Conservation (phyloP, 1,140 invertebrate species). For the Portunus trituberculatus region DNA sequence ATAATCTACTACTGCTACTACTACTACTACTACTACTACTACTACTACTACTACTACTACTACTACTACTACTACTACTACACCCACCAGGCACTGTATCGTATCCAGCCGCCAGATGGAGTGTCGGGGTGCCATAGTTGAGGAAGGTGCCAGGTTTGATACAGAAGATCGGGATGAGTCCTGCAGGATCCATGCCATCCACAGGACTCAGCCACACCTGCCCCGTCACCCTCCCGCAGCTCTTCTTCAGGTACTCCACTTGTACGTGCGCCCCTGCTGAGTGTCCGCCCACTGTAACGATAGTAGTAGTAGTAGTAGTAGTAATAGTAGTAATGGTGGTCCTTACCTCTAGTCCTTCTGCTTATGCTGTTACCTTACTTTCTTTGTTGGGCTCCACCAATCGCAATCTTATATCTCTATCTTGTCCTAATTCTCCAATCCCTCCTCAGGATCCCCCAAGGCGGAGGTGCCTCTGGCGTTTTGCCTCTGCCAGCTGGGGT, state of each 20-base stretch:
- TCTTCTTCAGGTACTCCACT: constrained; percentile 77
- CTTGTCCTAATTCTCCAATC: too few species aligned
- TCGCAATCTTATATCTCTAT: too few species aligned
- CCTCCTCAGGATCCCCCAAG: too few species aligned
- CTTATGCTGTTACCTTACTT: too few species aligned
- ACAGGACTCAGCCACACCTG: constrained; percentile 78
- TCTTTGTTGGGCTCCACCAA: too few species aligned
- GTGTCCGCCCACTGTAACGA: constrained; percentile 64
- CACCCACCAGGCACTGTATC: constrained; percentile 71
- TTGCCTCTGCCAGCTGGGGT: too few species aligned
- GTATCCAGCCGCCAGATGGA: constrained; percentile 76
- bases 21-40: not conserved
- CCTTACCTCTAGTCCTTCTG: too few species aligned
- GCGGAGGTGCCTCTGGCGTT: too few species aligned
- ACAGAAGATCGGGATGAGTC: constrained; percentile 76
- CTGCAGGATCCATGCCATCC: constrained; percentile 77
- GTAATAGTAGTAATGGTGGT: too few species aligned
- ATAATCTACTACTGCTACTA: not conserved
- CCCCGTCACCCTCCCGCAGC: constrained; percentile 71
- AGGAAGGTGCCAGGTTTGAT: constrained; percentile 77
- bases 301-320: not conserved
- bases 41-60: not conserved
- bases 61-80: not conserved
- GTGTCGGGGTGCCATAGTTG: constrained; percentile 78
- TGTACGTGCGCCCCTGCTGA: constrained; percentile 76